Base-by-base conservation (phyloP, 2,888 invertebrate species). In the Villa cingulata region DNA sequence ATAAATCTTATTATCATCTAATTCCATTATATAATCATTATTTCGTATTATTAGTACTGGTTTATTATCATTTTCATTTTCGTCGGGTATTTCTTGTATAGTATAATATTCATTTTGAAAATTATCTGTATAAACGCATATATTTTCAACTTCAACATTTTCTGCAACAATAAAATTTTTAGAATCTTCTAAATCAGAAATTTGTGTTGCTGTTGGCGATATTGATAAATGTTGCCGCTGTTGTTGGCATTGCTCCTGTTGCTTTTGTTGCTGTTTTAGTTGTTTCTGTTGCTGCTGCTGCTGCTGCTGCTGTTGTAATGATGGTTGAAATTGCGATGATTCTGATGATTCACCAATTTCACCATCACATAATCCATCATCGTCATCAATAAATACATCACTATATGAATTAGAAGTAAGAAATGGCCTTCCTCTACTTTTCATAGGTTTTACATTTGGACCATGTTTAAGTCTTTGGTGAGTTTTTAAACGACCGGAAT, bases 341-440 rank as follows among this genome's bases (percentile, higher is more conserved):
- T 1, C 5, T 34, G 3, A 10, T 32, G 29, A 12, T 32, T 9
- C 12, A 12, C 3, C 6, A 17, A 29, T 29, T 3, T 41, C 45
- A 34, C 45, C 50, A 23, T 48, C 48, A 37, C 48, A 46, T 16
- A 50, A 40, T 3, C 48, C 50, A 37, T 52, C 52, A 45, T 52
- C 50, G 40, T 52, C 50, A 29, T 52, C 52, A 41, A 48, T 16
- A 29, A 52, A 52, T 23, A 32, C 10, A 39, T 48, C 43, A 14
- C 36, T 18, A 14, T 32, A 32, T 32, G 29, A 9, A 32, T 32
- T 12, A 23, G 7, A 23, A 12, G 3, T 12, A 32, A 12, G 9
- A 12, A 12, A 32, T 12, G 3, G 12, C 12, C 29, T 32, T 12
- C 12, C 12, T 19, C 5, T 20, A 20, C 14, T 19, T 32, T 12